Percentiles rank a stretch among this genome's conserved stretches.
phyloP scores from a whole-genome alignment of 2,797 vertebrate genomes.

The Columba guinea region DNA sequence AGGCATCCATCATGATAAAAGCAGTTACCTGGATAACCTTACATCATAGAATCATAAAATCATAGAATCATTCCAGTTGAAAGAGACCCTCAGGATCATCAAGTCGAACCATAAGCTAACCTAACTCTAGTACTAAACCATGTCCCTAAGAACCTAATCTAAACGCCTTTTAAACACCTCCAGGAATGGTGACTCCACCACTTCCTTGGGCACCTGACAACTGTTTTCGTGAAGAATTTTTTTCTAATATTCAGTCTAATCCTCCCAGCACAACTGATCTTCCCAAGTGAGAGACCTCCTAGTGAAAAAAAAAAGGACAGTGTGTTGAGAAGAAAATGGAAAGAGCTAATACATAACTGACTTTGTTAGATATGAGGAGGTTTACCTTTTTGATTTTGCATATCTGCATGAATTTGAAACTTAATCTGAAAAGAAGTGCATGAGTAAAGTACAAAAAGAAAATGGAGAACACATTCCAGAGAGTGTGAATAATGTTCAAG shows the following conservation, averaged over 20 bases:
- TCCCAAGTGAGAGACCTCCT: neutral
- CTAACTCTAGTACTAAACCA: no score
- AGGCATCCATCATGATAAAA: neutral
- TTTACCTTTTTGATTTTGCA: neutral
- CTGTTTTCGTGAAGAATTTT: no score
- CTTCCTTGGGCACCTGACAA: no score
- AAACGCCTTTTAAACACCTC: no score
- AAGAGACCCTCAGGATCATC: no score
- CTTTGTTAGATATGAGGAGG: neutral
- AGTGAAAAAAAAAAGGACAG: neutral
- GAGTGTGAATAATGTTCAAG: neutral
- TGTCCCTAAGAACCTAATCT: no score
- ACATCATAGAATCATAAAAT: neutral
- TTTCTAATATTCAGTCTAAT: no score
- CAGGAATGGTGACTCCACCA: no score
- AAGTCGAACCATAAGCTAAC: no score
- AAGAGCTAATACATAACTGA: neutral
- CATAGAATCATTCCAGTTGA: no score
- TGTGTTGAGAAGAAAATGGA: neutral
- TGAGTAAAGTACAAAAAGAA: neutral
- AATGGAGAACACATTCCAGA: neutral
- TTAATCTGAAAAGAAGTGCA: neutral
- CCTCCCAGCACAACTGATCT: neutral
- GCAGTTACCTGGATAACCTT: neutral
- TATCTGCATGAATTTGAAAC: neutral